These are phyloP conservation scores for Oxyura jamaicensis DNA, from an alignment of 2,113 vertebrate species.

Conservation along the genomic window DNA sequence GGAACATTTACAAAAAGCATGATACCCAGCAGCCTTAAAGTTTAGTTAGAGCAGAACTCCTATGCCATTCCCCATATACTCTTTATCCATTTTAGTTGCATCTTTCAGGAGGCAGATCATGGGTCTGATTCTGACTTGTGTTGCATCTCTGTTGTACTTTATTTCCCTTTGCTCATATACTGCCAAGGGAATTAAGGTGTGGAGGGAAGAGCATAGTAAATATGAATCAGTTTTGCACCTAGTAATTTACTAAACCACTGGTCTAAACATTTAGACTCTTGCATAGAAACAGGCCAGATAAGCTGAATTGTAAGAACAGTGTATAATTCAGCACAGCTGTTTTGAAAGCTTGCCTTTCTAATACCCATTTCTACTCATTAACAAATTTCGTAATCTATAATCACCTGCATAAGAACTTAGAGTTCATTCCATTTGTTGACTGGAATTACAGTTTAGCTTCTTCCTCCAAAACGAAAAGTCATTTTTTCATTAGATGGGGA, in stretches of 20 bases:
- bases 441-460: not conserved
- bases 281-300: not conserved
- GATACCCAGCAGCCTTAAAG: not conserved
- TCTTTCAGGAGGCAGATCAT: not conserved
- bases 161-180: not conserved
- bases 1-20: rapidly evolving
- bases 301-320: not conserved
- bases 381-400: not conserved
- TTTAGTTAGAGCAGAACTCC: not conserved
- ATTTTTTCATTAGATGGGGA: not conserved
- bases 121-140: not conserved
- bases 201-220: not conserved
- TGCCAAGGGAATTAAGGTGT: not conserved
- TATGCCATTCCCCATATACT: not conserved
- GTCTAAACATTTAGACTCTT: not conserved
- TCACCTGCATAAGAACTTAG: not conserved
- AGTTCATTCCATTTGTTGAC: not conserved
- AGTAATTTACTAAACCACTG: not conserved
- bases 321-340: not conserved
- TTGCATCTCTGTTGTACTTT: not conserved
- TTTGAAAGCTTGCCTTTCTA: not conserved
- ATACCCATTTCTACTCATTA: not conserved
- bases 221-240: not conserved
- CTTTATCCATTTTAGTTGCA: not conserved
- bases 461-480: not conserved